These are phyloP conservation scores for Rhagonycha lutea DNA, from an alignment of 2,888 invertebrate species.

Conservation along the genomic window DNA sequence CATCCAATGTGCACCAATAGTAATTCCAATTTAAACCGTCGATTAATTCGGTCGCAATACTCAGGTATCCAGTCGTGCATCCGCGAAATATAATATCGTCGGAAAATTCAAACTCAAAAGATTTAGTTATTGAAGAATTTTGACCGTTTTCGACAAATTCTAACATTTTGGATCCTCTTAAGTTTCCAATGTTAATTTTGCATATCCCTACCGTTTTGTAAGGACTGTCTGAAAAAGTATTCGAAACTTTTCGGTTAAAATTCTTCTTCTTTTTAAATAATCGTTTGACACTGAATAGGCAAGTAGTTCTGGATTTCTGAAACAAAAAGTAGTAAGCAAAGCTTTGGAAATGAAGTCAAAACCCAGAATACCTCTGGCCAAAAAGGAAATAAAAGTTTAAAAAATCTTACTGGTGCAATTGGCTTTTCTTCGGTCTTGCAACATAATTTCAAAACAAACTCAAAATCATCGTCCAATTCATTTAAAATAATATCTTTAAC, in stretches of 20 bases:
- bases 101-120: conserved; percentile 41
- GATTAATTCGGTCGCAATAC: conserved; percentile 53
- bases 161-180: conserved; percentile 40
- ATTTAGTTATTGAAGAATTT: conserved; percentile 42
- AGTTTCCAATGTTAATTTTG: conserved; percentile 43
- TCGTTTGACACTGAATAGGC: background rate
- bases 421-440: background rate
- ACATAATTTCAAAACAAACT: background rate
- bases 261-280: background rate
- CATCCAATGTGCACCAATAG: conserved; percentile 58
- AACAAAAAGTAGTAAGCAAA: background rate
- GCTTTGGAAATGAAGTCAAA: no score
- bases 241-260: background rate
- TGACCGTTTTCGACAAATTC: conserved; percentile 38
- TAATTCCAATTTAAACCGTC: conserved; percentile 57
- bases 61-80: conserved; percentile 55
- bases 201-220: conserved; percentile 37
- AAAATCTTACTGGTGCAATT: background rate
- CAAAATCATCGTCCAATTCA: background rate
- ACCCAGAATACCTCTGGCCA: no score
- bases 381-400: no score
- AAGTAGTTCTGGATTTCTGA: background rate
- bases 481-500: background rate
- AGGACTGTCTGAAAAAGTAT: background rate
- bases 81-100: conserved; percentile 44